Evolutionary conservation across 2,113 vertebrate species (phyloP).

Genomic region (Zosterops lateralis): DNA sequence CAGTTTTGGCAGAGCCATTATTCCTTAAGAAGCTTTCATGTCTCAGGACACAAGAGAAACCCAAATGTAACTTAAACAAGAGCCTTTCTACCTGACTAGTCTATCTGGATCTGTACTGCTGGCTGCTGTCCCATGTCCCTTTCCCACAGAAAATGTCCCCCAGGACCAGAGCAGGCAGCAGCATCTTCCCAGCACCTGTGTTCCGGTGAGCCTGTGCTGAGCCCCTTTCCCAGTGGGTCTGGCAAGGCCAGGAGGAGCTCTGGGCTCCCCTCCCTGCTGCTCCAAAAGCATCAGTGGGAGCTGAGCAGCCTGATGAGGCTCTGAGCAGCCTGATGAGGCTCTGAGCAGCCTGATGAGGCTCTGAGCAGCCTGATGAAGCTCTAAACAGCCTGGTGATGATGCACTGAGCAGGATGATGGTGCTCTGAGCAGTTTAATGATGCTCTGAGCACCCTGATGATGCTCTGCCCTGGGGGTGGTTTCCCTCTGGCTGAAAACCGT

Average conservation of each 20-base stretch:
- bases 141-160: background rate
- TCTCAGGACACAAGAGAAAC: background rate
- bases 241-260: fast-evolving
- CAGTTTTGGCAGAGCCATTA: background rate
- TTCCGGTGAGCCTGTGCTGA: background rate
- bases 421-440: background rate
- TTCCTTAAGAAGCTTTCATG: background rate
- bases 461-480: background rate
- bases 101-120: background rate
- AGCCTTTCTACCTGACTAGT: background rate
- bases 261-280: background rate
- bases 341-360: background rate
- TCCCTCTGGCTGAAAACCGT: background rate
- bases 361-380: background rate
- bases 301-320: background rate
- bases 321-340: background rate
- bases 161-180: background rate
- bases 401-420: background rate
- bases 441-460: background rate
- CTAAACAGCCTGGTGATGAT: background rate
- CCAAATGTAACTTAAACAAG: background rate
- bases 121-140: background rate
- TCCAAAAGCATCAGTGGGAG: fast-evolving
- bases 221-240: background rate
- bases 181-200: fast-evolving